Base-by-base conservation (phyloP, 1,140 invertebrate species). In the Daktulosphaira vitifoliae region DNA sequence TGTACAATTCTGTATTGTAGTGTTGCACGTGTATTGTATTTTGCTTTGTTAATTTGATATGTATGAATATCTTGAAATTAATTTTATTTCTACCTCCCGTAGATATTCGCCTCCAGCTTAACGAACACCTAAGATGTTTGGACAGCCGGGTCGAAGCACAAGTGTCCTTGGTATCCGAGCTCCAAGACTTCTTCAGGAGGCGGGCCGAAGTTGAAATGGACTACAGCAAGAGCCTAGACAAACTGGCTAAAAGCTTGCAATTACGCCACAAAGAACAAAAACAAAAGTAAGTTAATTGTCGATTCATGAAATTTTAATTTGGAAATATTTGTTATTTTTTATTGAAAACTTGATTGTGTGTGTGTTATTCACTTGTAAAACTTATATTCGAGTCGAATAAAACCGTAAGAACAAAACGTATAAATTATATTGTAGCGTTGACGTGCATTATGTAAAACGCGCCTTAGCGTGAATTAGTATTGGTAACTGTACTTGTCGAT, bases 131-230 rank as follows among this genome's bases (percentile, higher is more conserved):
- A 76, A 84, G 90, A 85, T 92, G 90, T 78, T 79, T 98, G 73
- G 94, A 96, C 75, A 81, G 85, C 66, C 84, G 92, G 44, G 86
- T 94, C 77, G 93, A 97, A 77, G 87, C 88, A 50, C 90, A 93
- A 77, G 85, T 90, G 66, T 84, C 86, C 54, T 82, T 96, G 68
- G 87, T 95, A 39, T 81, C 80, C 68, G 94, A 97, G 77, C 80
- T 97, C 22, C 90, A 94, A 76, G 94, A 98, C 74, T 96, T 91
- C 79, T 95, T 94, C 79, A 81, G 87, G 51, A 81, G 85, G 66
- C 79, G 92, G 68, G 92, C 92, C 15, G 93, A 97, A 78, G 81
- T 97, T 39, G 94, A 98, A 77, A 76, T 88, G 71, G 93, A 98
- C 73, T 96, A 96, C 81, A 86, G 91, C 71, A 85, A 88, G 71